Percentiles rank a stretch among this genome's conserved stretches.
Conservation (phyloP, 2,113 vertebrate species). For the Sinocyclocheilus anshuiensis region DNA sequence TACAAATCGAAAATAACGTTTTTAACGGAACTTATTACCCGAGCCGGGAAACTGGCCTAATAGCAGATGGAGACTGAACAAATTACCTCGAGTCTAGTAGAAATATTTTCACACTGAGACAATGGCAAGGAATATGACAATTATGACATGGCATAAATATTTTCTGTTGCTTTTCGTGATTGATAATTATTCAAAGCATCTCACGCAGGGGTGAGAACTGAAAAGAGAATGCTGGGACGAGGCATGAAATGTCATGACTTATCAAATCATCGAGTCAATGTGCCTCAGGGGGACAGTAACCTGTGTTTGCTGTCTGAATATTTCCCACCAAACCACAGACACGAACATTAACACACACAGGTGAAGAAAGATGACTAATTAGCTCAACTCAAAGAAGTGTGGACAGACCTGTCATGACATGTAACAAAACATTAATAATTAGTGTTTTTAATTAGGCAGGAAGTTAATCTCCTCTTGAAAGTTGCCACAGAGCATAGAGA, state of each 20-base stretch:
- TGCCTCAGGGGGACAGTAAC: slow-evolving; percentile 43
- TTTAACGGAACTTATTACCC: background rate
- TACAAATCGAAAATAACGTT: background rate
- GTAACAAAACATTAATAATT: slow-evolving; percentile 27
- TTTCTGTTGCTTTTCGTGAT: slow-evolving; percentile 52
- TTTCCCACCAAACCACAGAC: slow-evolving; percentile 52
- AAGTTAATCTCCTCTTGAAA: background rate
- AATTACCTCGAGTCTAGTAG: background rate
- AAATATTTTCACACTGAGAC: background rate
- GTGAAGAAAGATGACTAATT: slow-evolving; percentile 27
- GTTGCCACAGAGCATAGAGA: background rate
- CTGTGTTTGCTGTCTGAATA: slow-evolving; percentile 38
- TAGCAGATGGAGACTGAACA: background rate
- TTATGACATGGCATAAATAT: slow-evolving; percentile 42
- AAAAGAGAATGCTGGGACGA: slow-evolving; percentile 27
- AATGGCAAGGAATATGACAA: background rate
- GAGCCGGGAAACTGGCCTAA: background rate
- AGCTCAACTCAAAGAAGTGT: background rate
- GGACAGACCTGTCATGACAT: slow-evolving; percentile 20
- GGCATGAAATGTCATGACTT: slow-evolving; percentile 37
- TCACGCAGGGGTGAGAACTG: slow-evolving; percentile 22
- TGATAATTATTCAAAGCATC: slow-evolving; percentile 48
- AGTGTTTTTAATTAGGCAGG: slow-evolving; percentile 9
- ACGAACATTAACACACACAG: slow-evolving; percentile 35
- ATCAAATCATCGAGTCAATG: slow-evolving; percentile 44